Percentiles rank a stretch among this genome's conserved stretches.
These are phyloP conservation scores for Aricia artaxerxes DNA, from an alignment of 2,888 invertebrate genomes.

Conservation along the genomic window DNA sequence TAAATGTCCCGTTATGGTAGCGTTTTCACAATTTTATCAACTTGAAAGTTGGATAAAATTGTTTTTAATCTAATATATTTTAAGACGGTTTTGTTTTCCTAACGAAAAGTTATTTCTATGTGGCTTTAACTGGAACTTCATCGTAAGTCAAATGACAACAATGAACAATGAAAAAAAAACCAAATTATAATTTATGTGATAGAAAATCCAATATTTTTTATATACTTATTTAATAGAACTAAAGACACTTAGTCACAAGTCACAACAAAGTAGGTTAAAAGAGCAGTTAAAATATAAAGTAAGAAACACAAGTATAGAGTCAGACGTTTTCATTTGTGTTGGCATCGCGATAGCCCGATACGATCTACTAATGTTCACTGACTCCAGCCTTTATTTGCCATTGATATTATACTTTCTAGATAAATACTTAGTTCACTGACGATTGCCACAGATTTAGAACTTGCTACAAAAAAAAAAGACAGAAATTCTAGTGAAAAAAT, in stretches of 20 bases:
- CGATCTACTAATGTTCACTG: conserved; percentile 22
- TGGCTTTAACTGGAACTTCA: too few species aligned
- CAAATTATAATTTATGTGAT: too few species aligned
- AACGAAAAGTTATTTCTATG: too few species aligned
- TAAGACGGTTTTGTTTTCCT: too few species aligned
- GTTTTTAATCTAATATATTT: background rate
- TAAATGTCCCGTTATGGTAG: conserved; percentile 11
- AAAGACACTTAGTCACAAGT: background rate
- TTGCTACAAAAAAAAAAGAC: too few species aligned
- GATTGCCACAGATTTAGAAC: too few species aligned
- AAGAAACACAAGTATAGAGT: background rate
- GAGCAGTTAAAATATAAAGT: background rate
- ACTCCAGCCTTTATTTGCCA: background rate
- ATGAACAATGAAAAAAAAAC: too few species aligned
- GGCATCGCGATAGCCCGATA: conserved; percentile 19
- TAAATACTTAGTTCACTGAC: background rate
- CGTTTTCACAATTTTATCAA: background rate
- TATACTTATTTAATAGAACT: too few species aligned
- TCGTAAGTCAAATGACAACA: too few species aligned
- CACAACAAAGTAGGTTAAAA: background rate
- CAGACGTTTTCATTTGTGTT: conserved; percentile 26
- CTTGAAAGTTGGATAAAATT: background rate
- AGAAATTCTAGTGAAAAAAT: too few species aligned
- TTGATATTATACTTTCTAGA: background rate
- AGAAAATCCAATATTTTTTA: too few species aligned